Conservation (phyloP, 2,113 vertebrate genomes). For the Gallinago undulata region DNA sequence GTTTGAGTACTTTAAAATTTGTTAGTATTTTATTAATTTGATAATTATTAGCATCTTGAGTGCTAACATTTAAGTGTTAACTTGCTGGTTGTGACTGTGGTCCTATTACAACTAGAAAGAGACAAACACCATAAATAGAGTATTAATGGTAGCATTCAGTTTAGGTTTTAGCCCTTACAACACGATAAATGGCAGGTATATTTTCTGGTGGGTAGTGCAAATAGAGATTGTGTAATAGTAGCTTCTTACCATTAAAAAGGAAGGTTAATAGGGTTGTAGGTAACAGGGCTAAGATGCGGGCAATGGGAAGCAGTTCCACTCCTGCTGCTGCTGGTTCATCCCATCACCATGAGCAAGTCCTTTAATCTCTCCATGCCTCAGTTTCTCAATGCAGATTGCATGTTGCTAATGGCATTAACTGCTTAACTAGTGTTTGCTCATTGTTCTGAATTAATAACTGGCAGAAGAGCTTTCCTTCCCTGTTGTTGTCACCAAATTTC, state of each 20-base stretch:
- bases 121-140: background rate
- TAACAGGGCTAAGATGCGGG: background rate
- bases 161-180: background rate
- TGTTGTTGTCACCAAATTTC: background rate
- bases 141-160: background rate
- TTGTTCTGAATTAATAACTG: background rate
- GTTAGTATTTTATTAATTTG: background rate
- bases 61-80: background rate
- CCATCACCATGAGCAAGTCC: background rate
- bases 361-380: background rate
- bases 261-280: background rate
- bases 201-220: background rate
- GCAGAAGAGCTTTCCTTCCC: background rate
- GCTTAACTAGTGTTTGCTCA: background rate
- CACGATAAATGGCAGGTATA: fast-evolving
- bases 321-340: background rate
- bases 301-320: background rate
- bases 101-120: background rate
- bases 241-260: background rate
- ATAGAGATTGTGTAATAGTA: background rate
- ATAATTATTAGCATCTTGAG: background rate
- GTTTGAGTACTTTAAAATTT: background rate
- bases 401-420: background rate
- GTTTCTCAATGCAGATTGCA: background rate
- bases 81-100: background rate